Conservation (phyloP, 2,888 invertebrate species). For the Microdon myrmicae region DNA sequence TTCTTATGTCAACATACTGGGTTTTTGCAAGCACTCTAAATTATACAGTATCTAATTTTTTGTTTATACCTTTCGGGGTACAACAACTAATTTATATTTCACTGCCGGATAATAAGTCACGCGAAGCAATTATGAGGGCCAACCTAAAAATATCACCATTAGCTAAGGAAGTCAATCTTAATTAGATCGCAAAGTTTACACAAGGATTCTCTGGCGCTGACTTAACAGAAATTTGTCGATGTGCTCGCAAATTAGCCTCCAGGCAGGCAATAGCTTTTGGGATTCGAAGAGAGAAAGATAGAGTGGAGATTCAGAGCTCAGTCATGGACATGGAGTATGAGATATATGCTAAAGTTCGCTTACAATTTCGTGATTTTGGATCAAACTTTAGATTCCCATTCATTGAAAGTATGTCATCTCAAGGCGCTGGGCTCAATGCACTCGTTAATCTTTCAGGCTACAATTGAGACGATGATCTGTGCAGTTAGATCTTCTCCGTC, state of each 20-base stretch:
- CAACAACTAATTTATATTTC: constrained; percentile 99
- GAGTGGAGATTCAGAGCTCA: constrained; percentile 78
- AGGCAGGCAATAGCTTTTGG: constrained; percentile 97
- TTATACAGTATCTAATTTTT: too few species aligned
- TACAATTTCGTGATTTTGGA: constrained; percentile 98
- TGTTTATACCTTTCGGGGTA: too few species aligned
- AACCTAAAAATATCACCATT: constrained; percentile 96
- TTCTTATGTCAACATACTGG: too few species aligned
- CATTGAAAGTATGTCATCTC: constrained; percentile 67
- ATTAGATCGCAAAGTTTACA: constrained; percentile 82
- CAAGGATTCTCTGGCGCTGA: too few species aligned
- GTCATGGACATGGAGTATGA: constrained; percentile 98
- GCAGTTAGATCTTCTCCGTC: constrained; percentile 86
- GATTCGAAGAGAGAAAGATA: constrained; percentile 87
- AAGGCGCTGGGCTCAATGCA: constrained; percentile 71
- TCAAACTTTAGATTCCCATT: constrained; percentile 84
- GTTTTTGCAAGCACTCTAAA: too few species aligned
- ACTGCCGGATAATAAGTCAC: constrained; percentile 97
- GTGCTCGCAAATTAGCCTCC: constrained; percentile 98
- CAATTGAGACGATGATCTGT: constrained; percentile 95
- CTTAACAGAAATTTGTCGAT: constrained; percentile 99
- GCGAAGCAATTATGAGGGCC: constrained; percentile 94
- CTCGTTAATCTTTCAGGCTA: constrained; percentile 77
- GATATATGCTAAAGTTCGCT: constrained; percentile 99
- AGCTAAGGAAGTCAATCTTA: constrained; percentile 91